Percentiles rank a stretch among this genome's conserved stretches.
phyloP scores from a whole-genome alignment of 2,797 vertebrate genomes.

The Psittacula echo region DNA sequence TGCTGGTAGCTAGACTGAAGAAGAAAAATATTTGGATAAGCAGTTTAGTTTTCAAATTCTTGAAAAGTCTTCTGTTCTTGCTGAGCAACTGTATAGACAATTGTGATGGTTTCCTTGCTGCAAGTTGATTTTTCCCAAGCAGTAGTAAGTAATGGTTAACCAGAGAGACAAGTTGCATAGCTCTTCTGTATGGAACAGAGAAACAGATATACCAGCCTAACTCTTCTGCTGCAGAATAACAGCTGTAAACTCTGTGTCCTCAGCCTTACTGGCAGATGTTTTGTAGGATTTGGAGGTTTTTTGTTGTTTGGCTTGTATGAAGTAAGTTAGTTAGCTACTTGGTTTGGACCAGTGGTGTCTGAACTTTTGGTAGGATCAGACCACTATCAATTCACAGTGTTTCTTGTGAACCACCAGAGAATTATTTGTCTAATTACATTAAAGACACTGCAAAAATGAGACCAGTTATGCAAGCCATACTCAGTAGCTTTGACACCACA shows the following conservation, averaged over 20 bases:
- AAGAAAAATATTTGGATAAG: neutral
- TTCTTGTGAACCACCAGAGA: neutral
- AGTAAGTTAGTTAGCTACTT: neutral
- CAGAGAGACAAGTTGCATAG: neutral
- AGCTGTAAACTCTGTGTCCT: neutral
- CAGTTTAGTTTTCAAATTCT: neutral
- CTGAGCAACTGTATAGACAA: fast-evolving
- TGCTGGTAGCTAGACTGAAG: neutral
- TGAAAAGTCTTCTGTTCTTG: neutral
- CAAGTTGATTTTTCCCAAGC: neutral
- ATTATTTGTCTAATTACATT: neutral
- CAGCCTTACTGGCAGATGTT: fast-evolving
- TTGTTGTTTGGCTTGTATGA: neutral
- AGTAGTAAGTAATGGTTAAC: neutral
- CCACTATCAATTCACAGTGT: neutral
- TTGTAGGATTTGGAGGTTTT: neutral
- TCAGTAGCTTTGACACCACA: neutral
- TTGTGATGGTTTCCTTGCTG: neutral
- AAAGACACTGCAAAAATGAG: neutral
- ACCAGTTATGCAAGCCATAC: neutral
- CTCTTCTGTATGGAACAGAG: neutral
- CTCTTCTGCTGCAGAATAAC: neutral
- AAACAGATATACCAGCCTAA: neutral
- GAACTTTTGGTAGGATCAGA: neutral
- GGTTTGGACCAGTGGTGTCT: neutral